Evolutionary conservation across 2,113 vertebrate genomes (phyloP).

Genomic region (Plecotus auritus): DNA sequence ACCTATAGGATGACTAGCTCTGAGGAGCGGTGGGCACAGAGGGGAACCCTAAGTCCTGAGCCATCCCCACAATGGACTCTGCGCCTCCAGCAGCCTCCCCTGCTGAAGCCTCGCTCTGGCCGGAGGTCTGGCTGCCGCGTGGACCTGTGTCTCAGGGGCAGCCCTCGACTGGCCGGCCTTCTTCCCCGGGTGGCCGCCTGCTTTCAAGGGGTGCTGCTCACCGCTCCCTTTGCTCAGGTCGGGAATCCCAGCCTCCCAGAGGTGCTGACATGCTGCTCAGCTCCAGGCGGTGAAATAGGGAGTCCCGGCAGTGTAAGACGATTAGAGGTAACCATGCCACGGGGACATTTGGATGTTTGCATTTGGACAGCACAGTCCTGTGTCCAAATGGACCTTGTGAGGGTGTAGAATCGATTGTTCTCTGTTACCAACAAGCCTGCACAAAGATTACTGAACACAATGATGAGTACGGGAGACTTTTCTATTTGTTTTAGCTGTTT

Average conservation of each 20-base stretch:
- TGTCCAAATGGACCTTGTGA: background rate
- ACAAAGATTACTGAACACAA: background rate
- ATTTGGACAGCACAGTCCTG: background rate
- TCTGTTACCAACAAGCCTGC: background rate
- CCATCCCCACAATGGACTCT: background rate
- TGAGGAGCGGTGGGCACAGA: background rate
- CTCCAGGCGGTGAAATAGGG: background rate
- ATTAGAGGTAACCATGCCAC: background rate
- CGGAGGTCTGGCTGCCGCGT: background rate
- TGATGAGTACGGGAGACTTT: background rate
- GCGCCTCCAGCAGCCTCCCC: background rate
- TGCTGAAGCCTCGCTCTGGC: background rate
- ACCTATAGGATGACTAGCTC: background rate
- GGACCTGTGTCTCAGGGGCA: accelerated
- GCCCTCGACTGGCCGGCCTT: background rate
- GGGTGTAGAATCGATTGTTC: background rate
- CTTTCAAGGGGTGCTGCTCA: background rate
- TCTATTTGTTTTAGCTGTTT: background rate
- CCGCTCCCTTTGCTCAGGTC: background rate
- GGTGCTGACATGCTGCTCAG: background rate
- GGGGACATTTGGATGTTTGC: background rate
- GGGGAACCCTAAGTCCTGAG: background rate
- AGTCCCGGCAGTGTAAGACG: background rate
- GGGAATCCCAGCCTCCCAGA: background rate
- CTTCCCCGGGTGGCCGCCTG: accelerated